phyloP scores from a whole-genome alignment of 2,113 vertebrate genomes.

The Psittacus erithacus region DNA sequence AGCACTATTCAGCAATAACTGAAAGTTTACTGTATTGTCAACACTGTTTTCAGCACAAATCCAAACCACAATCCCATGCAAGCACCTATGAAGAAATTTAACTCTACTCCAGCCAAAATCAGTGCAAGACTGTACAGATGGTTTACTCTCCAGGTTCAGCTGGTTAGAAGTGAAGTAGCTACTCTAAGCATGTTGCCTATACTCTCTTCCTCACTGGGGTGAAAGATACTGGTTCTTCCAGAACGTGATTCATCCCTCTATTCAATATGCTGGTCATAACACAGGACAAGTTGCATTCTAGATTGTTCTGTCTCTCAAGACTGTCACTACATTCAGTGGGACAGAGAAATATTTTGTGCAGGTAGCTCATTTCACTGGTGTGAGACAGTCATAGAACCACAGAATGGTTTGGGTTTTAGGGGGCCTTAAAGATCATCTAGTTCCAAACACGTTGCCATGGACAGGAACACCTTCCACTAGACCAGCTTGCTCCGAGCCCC shows the following conservation, averaged over 20 bases:
- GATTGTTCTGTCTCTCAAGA: neutral
- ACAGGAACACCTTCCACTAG: neutral
- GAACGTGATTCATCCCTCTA: neutral
- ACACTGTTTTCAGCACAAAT: neutral
- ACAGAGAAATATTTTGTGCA: neutral
- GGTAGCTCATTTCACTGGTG: neutral
- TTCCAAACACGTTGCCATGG: neutral
- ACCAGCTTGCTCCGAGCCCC: neutral
- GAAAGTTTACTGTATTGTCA: neutral
- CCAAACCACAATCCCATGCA: neutral
- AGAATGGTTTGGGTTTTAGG: neutral
- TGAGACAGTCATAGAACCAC: neutral
- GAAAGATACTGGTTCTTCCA: neutral
- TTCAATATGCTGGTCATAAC: neutral
- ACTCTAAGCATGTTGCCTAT: neutral
- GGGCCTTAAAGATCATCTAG: neutral
- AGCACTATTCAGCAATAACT: neutral
- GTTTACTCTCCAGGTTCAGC: neutral
- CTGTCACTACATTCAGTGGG: neutral
- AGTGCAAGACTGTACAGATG: neutral
- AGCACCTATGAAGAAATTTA: neutral
- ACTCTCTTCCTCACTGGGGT: neutral
- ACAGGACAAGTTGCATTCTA: neutral
- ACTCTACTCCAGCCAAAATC: neutral
- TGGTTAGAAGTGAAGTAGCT: neutral